phyloP scores from a whole-genome alignment of 2,113 vertebrate species.

The Platysternon megacephalum region DNA sequence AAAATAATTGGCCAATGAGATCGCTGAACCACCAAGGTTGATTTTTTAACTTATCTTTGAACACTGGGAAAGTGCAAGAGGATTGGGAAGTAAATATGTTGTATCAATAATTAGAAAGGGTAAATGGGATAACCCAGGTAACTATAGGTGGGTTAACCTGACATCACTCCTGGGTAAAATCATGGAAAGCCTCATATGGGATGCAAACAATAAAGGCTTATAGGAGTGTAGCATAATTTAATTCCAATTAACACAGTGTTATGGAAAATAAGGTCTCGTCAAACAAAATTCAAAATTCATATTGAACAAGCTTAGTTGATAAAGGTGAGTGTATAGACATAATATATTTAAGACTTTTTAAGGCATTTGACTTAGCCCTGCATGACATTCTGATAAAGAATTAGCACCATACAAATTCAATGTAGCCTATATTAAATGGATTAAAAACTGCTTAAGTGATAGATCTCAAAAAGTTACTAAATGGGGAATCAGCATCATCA shows the following conservation, averaged over 20 bases:
- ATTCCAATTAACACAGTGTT: not conserved
- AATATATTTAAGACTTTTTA: not conserved
- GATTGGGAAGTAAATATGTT: not conserved
- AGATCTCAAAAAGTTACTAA: not conserved
- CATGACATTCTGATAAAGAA: not conserved
- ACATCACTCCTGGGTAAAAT: too few species aligned
- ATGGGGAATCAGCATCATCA: not conserved
- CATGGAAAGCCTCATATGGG: not conserved
- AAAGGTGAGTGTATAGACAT: not conserved
- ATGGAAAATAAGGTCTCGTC: not conserved
- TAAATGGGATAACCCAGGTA: too few species aligned
- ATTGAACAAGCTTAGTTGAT: not conserved
- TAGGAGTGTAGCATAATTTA: not conserved
- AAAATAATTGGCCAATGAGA: not conserved
- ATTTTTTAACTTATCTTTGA: not conserved
- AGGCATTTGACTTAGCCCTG: not conserved
- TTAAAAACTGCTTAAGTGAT: not conserved
- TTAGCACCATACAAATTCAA: not conserved
- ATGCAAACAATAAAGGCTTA: not conserved
- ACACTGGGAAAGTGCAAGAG: not conserved
- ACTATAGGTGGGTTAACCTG: too few species aligned
- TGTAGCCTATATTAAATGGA: not conserved
- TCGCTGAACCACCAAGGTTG: not conserved
- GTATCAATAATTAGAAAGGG: not conserved
- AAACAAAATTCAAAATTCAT: not conserved